A percentile compares a stretch with the other conserved stretches of the same genome.
Evolutionary conservation across 2,888 invertebrate species (phyloP).

Genomic region (Balanococcus diminutus): DNA sequence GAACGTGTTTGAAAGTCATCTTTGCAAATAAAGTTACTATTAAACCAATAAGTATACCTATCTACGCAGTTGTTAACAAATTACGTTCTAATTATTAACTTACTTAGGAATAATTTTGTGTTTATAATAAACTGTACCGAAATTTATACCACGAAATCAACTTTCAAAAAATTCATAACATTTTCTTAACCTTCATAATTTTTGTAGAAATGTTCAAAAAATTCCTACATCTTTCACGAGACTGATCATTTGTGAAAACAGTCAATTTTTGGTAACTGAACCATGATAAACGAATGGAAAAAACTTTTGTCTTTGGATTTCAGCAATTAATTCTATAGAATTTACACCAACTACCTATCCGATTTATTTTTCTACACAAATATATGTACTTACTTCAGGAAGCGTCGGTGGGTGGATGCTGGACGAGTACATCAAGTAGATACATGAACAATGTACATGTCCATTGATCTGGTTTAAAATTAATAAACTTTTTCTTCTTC

Average conservation of each 20-base stretch:
- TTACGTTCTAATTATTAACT: slow-evolving; percentile 17
- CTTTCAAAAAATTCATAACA: background rate
- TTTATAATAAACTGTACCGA: background rate
- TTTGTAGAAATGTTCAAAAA: background rate
- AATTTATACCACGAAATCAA: background rate
- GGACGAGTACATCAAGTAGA: no score
- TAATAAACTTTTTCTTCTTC: background rate
- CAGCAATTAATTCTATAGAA: no score
- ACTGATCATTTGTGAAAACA: background rate
- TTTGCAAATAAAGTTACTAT: slow-evolving; percentile 20
- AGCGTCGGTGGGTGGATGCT: no score
- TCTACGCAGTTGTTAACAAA: slow-evolving; percentile 20
- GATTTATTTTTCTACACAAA: background rate
- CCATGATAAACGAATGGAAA: background rate
- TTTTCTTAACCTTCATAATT: background rate
- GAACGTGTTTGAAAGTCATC: background rate
- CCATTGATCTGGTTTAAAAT: background rate
- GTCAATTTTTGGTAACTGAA: background rate
- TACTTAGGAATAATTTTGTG: background rate
- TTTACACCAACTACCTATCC: background rate
- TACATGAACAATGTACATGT: no score
- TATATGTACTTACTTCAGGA: no score
- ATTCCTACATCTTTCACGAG: background rate
- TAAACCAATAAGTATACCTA: slow-evolving; percentile 1
- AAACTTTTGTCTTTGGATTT: background rate